These are phyloP conservation scores for Hymenochirus boettgeri DNA, from an alignment of 2,113 vertebrate genomes.

Conservation along the genomic window DNA sequence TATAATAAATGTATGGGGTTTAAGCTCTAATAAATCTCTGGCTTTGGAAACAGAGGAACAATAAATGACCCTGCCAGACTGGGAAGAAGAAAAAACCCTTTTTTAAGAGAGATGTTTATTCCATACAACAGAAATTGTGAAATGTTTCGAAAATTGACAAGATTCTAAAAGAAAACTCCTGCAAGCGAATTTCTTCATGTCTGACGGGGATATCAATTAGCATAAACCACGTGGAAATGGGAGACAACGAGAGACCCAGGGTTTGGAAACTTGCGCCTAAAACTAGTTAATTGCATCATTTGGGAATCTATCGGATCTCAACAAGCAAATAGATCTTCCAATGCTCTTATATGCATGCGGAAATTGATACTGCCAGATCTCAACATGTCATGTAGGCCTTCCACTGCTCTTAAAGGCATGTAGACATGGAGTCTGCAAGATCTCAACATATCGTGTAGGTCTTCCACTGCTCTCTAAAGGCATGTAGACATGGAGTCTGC, in stretches of 20 bases:
- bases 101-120: neutral
- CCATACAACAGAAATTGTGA: constrained; percentile 12
- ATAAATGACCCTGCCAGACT: constrained; percentile 13
- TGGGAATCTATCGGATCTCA: too few species aligned
- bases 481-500: too few species aligned
- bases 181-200: constrained; percentile 10
- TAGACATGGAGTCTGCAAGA: too few species aligned
- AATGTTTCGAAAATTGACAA: constrained; percentile 29
- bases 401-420: too few species aligned
- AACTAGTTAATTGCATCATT: too few species aligned
- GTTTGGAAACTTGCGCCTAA: constrained; percentile 14
- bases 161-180: constrained; percentile 28
- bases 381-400: too few species aligned
- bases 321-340: too few species aligned
- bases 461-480: too few species aligned
- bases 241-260: constrained; percentile 1
- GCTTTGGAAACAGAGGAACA: constrained; percentile 20
- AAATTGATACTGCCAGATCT: too few species aligned
- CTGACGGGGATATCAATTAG: constrained; percentile 23
- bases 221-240: constrained; percentile 10
- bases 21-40: constrained; percentile 10
- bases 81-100: too few species aligned
- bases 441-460: too few species aligned
- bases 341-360: too few species aligned
- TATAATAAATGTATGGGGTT: constrained; percentile 18